Conservation (phyloP, 2,113 vertebrate genomes). For the Rhegmatorhina hoffmannsi region DNA sequence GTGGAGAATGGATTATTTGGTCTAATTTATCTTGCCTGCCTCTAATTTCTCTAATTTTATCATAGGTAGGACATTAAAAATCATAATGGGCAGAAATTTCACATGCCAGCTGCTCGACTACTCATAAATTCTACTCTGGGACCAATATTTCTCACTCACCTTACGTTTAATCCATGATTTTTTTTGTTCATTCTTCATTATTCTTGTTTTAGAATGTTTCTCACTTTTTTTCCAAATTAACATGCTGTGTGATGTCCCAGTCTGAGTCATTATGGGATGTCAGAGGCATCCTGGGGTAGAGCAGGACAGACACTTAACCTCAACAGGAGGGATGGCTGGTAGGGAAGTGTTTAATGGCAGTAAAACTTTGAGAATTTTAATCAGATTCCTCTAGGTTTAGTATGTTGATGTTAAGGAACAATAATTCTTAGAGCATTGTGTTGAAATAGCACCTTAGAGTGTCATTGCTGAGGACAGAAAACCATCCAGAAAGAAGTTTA, state of each 20-base stretch:
- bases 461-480: not conserved
- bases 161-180: not conserved
- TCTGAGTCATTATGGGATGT: not conserved
- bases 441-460: not conserved
- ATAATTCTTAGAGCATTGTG: not conserved
- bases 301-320: not conserved
- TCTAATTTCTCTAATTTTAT: slow-evolving; percentile 12
- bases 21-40: not conserved
- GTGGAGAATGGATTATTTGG: not conserved
- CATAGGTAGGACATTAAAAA: not conserved
- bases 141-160: not conserved
- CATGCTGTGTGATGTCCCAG: not conserved
- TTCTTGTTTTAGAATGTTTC: not conserved
- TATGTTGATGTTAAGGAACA: not conserved
- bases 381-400: not conserved
- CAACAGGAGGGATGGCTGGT: not conserved
- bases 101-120: slow-evolving; percentile 28
- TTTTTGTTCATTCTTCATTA: not conserved
- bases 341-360: not conserved
- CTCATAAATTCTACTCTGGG: slow-evolving; percentile 18
- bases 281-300: not conserved
- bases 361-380: not conserved
- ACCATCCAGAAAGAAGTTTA: not conserved
- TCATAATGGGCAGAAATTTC: not conserved
- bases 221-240: not conserved